Conservation (phyloP, 2,888 invertebrate genomes). For the Tachina grossa region DNA sequence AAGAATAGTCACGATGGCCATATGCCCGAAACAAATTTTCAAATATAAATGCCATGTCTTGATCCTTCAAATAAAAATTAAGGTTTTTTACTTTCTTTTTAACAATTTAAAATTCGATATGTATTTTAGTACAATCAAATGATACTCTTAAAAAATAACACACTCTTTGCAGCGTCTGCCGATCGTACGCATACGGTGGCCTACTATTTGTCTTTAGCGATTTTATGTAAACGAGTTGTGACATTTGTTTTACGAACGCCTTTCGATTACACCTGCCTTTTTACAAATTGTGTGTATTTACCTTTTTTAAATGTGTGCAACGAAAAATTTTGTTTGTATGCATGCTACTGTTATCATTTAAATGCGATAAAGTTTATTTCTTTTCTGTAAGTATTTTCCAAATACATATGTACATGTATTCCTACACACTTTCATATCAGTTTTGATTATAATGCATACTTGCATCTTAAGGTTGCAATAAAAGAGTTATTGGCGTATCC, state of each 20-base stretch:
- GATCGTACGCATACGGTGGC: conserved; percentile 21
- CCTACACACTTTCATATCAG: conserved; percentile 22
- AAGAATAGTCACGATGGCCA: too few relatives aligned
- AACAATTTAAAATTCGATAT: too few relatives aligned
- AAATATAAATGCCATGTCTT: too few relatives aligned
- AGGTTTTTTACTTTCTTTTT: too few relatives aligned
- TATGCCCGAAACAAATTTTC: too few relatives aligned
- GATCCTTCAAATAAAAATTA: too few relatives aligned
- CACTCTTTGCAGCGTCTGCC: conserved; percentile 6
- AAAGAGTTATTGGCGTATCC: conserved; percentile 36
- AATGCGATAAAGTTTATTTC: conserved; percentile 34
- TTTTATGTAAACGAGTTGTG: conserved; percentile 65
- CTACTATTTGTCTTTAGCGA: conserved; percentile 31
- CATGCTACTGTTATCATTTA: conserved; percentile 16
- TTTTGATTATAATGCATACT: conserved; percentile 16
- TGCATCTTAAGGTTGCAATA: not conserved
- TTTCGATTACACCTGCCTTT: conserved; percentile 71
- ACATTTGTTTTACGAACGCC: conserved; percentile 72
- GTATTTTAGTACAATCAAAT: too few relatives aligned
- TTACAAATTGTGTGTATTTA: not conserved
- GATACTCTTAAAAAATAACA: not conserved
- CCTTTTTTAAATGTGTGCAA: not conserved
- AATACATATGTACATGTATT: not conserved
- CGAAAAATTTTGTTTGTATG: not conserved
- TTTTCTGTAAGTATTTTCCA: conserved; percentile 15